Evolutionary conservation across 2,113 vertebrate genomes (phyloP), one percentile per base, ranked within the genome.

Genomic region (Platichthys stellatus): DNA sequence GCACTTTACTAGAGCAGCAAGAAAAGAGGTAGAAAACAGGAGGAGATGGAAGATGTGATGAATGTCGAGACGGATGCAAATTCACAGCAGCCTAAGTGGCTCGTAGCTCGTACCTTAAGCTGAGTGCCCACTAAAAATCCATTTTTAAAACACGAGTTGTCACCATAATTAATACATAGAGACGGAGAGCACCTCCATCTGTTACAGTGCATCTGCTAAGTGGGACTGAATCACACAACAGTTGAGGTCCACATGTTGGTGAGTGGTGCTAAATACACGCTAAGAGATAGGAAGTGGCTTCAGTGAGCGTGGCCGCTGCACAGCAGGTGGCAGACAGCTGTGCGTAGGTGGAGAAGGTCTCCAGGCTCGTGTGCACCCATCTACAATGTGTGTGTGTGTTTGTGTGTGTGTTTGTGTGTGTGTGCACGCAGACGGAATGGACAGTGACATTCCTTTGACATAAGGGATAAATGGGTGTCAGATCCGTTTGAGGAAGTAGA

Each of bases 251-350:
- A 61, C n/a, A 49, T 53, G 57, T 74, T 62, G 18, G 63, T 3
- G 61, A 74, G 60, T 0, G 23, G 26, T 11, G 68, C 40, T 86
- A 80, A 89, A 89, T 53, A 76, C 72, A 81, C 40, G 14, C 77
- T 82, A 79, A 92, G 86, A 6, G 49, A 60, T 49, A 40, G 2
- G 73, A 82, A 84, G 69, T 73, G 76, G 81, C 75, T 81, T 83
- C 57, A 4, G 2, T 57, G 7, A 67, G 69, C 65, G 24, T 20
- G 53, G 63, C 71, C 59, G 80, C 78, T 79, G 63, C 72, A 74
- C 74, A 80, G 89, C 88, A 92, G 89, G 90, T 88, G 88, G 89
- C 71, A 61, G 82, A 81, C 87, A 91, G 89, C 88, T 89, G 89
- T 81, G 78, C 11, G 77, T 72, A 80, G 79, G 81, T 87, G 83